These are phyloP conservation scores for Clarias laeviceps DNA, from an alignment of 2,797 vertebrate genomes.

Conservation along the genomic window DNA sequence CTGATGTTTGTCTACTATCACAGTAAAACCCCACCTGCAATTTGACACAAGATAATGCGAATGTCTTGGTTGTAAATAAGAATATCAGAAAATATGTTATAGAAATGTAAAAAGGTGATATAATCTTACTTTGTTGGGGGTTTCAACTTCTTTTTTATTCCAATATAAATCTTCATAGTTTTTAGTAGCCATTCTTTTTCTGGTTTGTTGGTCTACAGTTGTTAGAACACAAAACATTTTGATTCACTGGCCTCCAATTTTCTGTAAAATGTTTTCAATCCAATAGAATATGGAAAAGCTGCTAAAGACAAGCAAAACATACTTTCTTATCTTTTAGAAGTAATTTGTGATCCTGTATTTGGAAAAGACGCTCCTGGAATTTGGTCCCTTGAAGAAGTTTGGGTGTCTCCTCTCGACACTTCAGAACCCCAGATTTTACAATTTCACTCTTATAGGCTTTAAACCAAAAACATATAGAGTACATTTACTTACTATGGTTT, in stretches of 20 bases:
- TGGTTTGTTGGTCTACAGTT: conserved; percentile 82
- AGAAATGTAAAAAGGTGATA: conserved; percentile 1
- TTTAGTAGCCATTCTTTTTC: conserved; percentile 92
- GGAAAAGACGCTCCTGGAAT: conserved; percentile 92
- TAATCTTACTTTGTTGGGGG: conserved; percentile 84
- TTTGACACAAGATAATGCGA: background rate
- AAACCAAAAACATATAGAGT: background rate
- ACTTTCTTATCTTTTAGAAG: conserved; percentile 95
- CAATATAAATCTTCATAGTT: conserved; percentile 90
- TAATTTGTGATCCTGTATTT: conserved; percentile 84
- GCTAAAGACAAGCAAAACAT: conserved; percentile 27
- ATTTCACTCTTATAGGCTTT: conserved; percentile 84
- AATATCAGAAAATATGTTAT: background rate
- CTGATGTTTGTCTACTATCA: conserved; percentile 90
- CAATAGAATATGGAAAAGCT: background rate
- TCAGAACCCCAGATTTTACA: conserved; percentile 86
- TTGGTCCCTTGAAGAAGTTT: conserved; percentile 88
- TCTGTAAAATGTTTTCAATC: background rate
- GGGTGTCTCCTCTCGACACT: conserved; percentile 89
- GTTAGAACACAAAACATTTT: background rate
- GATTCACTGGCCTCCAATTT: background rate
- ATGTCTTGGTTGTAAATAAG: background rate
- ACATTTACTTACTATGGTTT: background rate
- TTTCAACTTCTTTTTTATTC: conserved; percentile 91
- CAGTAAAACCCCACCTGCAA: conserved; percentile 90